phyloP scores from a whole-genome alignment of 2,888 invertebrate genomes.

The Fissipunctia ypsillon region DNA sequence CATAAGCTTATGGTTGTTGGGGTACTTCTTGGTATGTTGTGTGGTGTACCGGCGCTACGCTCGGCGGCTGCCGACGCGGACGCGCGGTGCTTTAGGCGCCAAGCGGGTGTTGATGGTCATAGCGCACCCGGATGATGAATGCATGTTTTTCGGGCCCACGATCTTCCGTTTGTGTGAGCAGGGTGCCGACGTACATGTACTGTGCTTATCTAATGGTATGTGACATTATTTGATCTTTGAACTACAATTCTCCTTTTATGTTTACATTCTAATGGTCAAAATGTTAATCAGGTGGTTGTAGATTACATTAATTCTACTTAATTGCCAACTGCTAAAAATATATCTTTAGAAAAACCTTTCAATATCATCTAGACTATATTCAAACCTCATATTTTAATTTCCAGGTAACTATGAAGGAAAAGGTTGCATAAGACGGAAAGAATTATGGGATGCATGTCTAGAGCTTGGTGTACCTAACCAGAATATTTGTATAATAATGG shows the following conservation, averaged over 20 bases:
- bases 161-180: constrained; percentile 93
- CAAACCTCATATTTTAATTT: constrained; percentile 33
- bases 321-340: neutral
- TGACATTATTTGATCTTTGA: constrained; percentile 20
- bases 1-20: constrained; percentile 90
- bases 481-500: constrained; percentile 93
- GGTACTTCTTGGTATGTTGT: constrained; percentile 87
- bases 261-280: constrained; percentile 22
- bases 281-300: constrained; percentile 26
- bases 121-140: constrained; percentile 99
- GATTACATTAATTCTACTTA: constrained; percentile 9
- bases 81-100: constrained; percentile 87
- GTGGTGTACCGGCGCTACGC: constrained; percentile 89
- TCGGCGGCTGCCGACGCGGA: constrained; percentile 86
- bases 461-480: constrained; percentile 94
- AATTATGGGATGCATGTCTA: constrained; percentile 95
- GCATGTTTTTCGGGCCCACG: constrained; percentile 99
- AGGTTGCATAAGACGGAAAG: constrained; percentile 92
- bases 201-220: constrained; percentile 96
- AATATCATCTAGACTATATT: neutral
- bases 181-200: constrained; percentile 93
- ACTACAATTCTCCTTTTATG: constrained; percentile 14
- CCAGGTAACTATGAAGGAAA: constrained; percentile 92
- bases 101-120: constrained; percentile 94
- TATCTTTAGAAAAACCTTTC: neutral